These are phyloP conservation scores for Falco concolor DNA, from an alignment of 2,797 vertebrate species.

Conservation along the genomic window DNA sequence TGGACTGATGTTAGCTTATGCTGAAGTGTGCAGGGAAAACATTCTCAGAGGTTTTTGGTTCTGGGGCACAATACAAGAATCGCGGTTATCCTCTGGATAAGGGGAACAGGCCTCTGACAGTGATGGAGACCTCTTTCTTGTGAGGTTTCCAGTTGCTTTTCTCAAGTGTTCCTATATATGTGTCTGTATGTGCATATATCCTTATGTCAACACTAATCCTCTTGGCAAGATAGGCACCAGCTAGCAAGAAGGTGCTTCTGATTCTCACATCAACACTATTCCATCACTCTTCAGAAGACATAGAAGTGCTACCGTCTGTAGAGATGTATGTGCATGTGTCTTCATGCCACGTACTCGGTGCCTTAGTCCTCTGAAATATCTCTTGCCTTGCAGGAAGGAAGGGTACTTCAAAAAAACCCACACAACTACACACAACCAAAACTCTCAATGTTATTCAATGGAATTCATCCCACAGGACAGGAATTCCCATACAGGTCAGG, in stretches of 20 bases:
- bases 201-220: not conserved
- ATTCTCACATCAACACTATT: not conserved
- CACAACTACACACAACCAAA: not conserved
- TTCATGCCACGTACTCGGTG: not conserved
- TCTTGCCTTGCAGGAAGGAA: not conserved
- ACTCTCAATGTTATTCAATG: not conserved
- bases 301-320: not conserved
- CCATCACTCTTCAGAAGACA: not conserved
- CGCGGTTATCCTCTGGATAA: not conserved
- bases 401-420: not conserved
- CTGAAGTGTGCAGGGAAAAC: not conserved
- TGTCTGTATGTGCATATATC: not conserved
- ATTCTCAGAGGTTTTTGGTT: not conserved
- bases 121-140: not conserved
- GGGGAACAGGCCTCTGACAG: not conserved
- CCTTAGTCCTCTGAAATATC: not conserved
- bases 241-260: not conserved
- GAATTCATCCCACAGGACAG: slow-evolving; percentile 41
- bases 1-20: not conserved
- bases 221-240: not conserved
- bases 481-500: slow-evolving; percentile 40
- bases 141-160: not conserved
- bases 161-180: not conserved
- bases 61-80: not conserved
- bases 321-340: not conserved